Conservation (phyloP, 23 tunicate species). For the Phallusia fumigata region DNA sequence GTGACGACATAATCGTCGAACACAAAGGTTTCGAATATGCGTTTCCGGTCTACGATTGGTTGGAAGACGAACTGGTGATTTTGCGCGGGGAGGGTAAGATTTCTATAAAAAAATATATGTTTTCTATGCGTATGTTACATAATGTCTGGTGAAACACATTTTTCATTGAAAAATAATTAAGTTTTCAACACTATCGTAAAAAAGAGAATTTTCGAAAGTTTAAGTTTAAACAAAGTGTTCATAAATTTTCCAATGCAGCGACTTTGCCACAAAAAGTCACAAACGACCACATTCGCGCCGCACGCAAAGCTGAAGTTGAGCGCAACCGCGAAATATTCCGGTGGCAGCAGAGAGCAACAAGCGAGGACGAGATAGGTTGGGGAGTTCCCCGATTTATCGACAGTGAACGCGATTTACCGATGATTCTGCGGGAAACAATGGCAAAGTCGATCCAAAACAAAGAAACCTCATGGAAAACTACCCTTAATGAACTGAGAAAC, state of each 20-base stretch:
- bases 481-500: not conserved
- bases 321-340: constrained; percentile 7
- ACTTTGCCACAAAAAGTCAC: constrained; percentile 4
- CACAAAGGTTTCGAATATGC: constrained; percentile 12
- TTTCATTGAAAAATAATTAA: too few species aligned
- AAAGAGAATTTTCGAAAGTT: too few species aligned
- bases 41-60: constrained; percentile 67
- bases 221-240: too few species aligned
- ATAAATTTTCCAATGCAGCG: not conserved
- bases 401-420: not conserved
- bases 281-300: not conserved
- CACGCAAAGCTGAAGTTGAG: constrained; percentile 34
- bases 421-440: not conserved
- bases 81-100: constrained; percentile 30
- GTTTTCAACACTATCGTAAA: too few species aligned
- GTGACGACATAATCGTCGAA: constrained; percentile 21
- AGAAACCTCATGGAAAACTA: not conserved
- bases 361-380: constrained; percentile 13
- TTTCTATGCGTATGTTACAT: too few species aligned
- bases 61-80: constrained; percentile 29
- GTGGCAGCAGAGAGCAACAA: constrained; percentile 33
- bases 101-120: too few species aligned
- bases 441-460: not conserved
- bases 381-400: constrained; percentile 47
- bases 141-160: too few species aligned